phyloP scores from a whole-genome alignment of 2,888 invertebrate genomes.

The Dryomyza anilis region DNA sequence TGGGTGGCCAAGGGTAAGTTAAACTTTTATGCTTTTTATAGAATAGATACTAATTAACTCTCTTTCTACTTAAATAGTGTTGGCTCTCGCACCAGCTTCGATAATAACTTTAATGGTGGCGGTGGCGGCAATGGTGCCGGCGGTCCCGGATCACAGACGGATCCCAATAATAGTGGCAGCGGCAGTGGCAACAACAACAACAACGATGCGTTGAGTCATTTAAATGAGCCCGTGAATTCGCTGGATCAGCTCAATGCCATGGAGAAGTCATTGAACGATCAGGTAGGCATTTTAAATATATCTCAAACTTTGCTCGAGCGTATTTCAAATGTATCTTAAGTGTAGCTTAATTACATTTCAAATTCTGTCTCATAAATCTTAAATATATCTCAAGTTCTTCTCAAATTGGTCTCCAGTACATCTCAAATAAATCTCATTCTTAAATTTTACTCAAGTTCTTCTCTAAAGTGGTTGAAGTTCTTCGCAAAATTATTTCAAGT shows the following conservation, averaged over 20 bases:
- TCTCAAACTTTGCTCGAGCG: not conserved
- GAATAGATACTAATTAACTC: constrained; percentile 5
- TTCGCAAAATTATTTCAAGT: too few species aligned
- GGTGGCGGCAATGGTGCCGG: constrained; percentile 16
- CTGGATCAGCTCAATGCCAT: constrained; percentile 90
- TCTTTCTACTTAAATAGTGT: constrained; percentile 31
- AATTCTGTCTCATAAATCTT: not conserved
- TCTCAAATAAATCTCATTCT: too few species aligned
- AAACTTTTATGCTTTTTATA: not conserved
- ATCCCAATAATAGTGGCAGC: constrained; percentile 60
- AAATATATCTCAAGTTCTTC: too few species aligned
- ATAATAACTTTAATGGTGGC: constrained; percentile 35
- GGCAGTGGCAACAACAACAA: constrained; percentile 61
- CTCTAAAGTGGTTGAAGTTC: too few species aligned
- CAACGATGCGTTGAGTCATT: constrained; percentile 77
- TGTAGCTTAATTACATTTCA: not conserved
- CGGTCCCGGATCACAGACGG: constrained; percentile 6
- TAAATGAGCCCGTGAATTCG: constrained; percentile 85
- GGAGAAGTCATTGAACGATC: constrained; percentile 90
- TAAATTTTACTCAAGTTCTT: too few species aligned
- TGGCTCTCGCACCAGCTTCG: constrained; percentile 46
- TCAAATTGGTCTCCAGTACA: not conserved
- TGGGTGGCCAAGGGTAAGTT: constrained; percentile 61
- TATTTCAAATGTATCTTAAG: not conserved
- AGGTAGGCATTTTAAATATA: constrained; percentile 69